Evolutionary conservation across 2,797 vertebrate species (phyloP), one percentile per base, ranked within the genome.

Genomic region (Acipenser ruthenus): DNA sequence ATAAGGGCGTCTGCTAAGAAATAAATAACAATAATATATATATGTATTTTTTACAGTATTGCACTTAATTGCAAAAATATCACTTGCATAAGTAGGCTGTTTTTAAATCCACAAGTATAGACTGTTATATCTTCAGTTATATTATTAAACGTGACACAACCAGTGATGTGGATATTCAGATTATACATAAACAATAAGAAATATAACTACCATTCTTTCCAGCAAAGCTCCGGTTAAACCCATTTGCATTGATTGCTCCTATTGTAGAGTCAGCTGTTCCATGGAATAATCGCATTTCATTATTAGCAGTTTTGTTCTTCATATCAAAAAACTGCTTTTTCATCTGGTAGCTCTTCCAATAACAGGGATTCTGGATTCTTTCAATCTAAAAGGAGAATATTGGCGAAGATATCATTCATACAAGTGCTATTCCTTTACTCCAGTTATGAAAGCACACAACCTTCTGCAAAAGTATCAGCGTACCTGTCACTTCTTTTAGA

Each of bases 191-290:
- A 37, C 37, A 37, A 37, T 5, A 37, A 37, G 4, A 37, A 37
- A 37, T 5, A 37, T 4, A 37, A 37, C 0, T 84, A 98, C 95
- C 94, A 6, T 98, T 94, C 77, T 78, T 88, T 66, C 95, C 94
- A 66, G 93, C 92, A 1, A 87, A 96, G 65, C 88, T 94, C 65
- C 93, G 90, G 83, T 98, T 92, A 82, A 97, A 97, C 53, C 95
- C 95, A 0, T 60, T 63, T 7, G 69, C 60, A 8, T 92, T 93
- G 70, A 98, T 91, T 0, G 18, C 5, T 0, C 1, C 48, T 61
- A 92, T 0, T 0, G 85, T 88, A 11, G 10, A 18, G 3, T 13
- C 1, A 50, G 75, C 70, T 48, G 93, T 95, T 69, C 95, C 96
- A 0, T 97, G 95, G 81, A 97, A 98, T 2, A 97, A 88, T 3